These are phyloP conservation scores for Euphonia xanthogaster DNA, from an alignment of 2,797 vertebrate species.

Conservation along the genomic window DNA sequence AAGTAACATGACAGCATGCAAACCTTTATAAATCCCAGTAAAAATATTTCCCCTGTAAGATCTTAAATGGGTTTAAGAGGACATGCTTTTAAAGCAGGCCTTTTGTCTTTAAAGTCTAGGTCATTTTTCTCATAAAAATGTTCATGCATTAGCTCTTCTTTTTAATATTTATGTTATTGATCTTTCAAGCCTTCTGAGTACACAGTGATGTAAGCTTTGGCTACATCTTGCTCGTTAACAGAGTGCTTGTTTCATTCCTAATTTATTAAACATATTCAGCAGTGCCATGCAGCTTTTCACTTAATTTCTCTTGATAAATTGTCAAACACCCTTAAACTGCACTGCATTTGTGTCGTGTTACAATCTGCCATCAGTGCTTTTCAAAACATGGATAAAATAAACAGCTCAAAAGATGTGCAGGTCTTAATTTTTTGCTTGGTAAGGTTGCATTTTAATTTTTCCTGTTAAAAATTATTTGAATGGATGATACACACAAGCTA, in stretches of 20 bases:
- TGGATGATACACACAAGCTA: not conserved
- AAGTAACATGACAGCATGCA: not conserved
- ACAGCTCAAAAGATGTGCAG: not conserved
- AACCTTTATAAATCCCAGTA: not conserved
- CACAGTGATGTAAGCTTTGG: conserved; percentile 21
- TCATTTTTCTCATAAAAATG: not conserved
- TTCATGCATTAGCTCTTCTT: not conserved
- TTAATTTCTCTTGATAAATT: conserved; percentile 43
- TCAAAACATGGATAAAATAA: not conserved
- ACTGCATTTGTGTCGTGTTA: not conserved
- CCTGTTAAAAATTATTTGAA: not conserved
- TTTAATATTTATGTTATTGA: conserved; percentile 32
- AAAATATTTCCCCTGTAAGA: not conserved
- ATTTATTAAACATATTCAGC: conserved; percentile 53
- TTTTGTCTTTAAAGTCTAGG: not conserved
- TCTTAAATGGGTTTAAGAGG: not conserved
- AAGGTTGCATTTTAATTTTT: conserved; percentile 32
- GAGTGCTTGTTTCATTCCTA: conserved; percentile 26
- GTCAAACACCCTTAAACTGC: not conserved
- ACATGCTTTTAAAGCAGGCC: not conserved
- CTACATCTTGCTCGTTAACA: not conserved
- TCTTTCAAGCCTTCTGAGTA: conserved; percentile 3
- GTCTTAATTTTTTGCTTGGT: conserved; percentile 8
- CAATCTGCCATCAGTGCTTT: conserved; percentile 12
- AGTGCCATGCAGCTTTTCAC: conserved; percentile 4